phyloP scores from a whole-genome alignment of 2,113 vertebrate species.

The Acinonyx jubatus region DNA sequence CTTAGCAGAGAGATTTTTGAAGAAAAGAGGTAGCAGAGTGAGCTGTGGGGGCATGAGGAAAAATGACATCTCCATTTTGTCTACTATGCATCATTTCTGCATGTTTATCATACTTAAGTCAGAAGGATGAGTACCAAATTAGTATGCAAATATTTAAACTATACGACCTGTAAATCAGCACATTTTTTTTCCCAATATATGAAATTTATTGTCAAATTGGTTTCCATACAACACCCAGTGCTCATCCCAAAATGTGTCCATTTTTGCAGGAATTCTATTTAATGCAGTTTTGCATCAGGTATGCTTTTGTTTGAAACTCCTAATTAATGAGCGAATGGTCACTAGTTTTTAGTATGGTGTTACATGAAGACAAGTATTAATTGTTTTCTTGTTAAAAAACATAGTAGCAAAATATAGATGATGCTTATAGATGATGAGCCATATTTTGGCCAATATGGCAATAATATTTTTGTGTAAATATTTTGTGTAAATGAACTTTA shows the following conservation, averaged over 20 bases:
- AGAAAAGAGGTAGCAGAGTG: not conserved
- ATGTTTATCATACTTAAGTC: not conserved
- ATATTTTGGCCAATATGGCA: not conserved
- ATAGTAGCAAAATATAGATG: not conserved
- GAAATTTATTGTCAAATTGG: too few species aligned
- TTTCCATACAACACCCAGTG: too few species aligned
- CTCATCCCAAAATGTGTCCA: too few species aligned
- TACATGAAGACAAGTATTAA: not conserved
- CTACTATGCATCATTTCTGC: not conserved
- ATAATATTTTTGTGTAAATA: not conserved
- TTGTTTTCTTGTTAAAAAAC: not conserved
- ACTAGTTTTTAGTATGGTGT: slow-evolving; percentile 24
- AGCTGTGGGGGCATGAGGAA: not conserved
- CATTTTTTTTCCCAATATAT: not conserved
- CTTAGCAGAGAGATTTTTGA: not conserved
- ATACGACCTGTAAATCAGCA: not conserved
- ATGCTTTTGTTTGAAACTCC: slow-evolving; percentile 11
- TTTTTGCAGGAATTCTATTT: not conserved
- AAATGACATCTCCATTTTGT: not conserved
- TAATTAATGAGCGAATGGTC: not conserved
- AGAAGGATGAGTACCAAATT: not conserved
- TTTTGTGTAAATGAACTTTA: slow-evolving; percentile 30
- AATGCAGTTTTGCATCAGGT: not conserved
- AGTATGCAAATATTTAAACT: not conserved
- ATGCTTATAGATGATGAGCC: not conserved